Evolutionary conservation across 2,797 vertebrate genomes (phyloP).

Genomic region (Pseudopleuronectes americanus): DNA sequence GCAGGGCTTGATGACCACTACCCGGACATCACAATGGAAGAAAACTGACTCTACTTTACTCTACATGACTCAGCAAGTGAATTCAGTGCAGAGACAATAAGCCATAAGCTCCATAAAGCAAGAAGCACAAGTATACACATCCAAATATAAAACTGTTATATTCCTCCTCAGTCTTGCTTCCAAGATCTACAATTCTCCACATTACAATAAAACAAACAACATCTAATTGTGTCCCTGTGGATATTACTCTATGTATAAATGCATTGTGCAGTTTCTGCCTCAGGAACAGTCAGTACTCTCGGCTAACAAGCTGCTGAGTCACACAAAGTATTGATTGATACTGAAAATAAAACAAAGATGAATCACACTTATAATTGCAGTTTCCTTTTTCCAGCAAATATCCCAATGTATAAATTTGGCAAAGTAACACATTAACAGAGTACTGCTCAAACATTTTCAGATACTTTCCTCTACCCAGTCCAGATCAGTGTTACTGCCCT

Average conservation of each 20-base stretch:
- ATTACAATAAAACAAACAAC: constrained; percentile 20
- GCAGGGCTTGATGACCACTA: no score
- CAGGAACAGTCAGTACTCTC: not conserved
- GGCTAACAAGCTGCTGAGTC: not conserved
- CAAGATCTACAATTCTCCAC: not conserved
- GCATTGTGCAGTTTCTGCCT: constrained; percentile 1
- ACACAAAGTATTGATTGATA: no score
- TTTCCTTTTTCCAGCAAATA: no score
- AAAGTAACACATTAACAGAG: not conserved
- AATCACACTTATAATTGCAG: not conserved
- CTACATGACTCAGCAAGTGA: no score
- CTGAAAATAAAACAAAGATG: not conserved
- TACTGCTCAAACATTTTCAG: not conserved
- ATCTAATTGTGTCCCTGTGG: constrained; percentile 26
- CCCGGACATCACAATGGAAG: no score
- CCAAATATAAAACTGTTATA: not conserved
- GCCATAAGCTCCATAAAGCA: not conserved
- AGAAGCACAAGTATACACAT: not conserved
- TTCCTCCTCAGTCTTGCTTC: not conserved
- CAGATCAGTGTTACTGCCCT: not conserved
- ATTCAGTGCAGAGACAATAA: no score
- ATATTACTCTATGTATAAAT: not conserved
- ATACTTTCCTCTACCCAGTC: not conserved
- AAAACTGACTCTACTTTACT: no score
- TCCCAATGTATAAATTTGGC: not conserved